These are phyloP conservation scores for Achlya flavicornis DNA, from an alignment of 2,888 invertebrate genomes.

Conservation along the genomic window DNA sequence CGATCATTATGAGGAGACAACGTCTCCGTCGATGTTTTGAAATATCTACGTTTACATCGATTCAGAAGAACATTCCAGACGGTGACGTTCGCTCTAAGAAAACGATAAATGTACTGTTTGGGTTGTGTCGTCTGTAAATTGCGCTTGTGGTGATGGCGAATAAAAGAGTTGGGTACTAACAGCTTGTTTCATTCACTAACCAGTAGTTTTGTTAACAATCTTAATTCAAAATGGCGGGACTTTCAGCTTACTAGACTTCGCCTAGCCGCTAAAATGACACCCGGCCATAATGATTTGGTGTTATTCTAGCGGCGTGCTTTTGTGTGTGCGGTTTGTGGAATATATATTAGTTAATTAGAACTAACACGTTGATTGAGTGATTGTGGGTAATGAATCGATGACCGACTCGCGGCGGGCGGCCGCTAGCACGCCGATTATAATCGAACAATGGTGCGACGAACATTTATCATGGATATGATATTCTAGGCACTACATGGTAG, in stretches of 20 bases:
- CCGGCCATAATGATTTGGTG: too few relatives aligned
- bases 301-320: too few relatives aligned
- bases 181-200: conserved; percentile 63
- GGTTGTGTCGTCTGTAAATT: conserved; percentile 7
- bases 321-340: neutral
- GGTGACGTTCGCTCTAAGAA: too few relatives aligned
- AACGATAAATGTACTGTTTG: conserved; percentile 9
- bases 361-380: neutral
- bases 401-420: neutral
- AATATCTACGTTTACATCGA: too few relatives aligned
- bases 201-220: neutral
- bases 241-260: too few relatives aligned
- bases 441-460: neutral
- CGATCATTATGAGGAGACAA: neutral
- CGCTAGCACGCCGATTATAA: neutral
- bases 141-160: conserved; percentile 30
- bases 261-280: too few relatives aligned
- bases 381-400: neutral
- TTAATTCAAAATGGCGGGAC: neutral
- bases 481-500: too few relatives aligned
- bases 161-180: conserved; percentile 63
- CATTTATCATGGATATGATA: neutral
- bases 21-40: too few relatives aligned
- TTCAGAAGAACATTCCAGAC: too few relatives aligned
- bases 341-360: neutral